These are phyloP conservation scores for Marmota monax DNA, from an alignment of 2,113 vertebrate species.

Conservation along the genomic window DNA sequence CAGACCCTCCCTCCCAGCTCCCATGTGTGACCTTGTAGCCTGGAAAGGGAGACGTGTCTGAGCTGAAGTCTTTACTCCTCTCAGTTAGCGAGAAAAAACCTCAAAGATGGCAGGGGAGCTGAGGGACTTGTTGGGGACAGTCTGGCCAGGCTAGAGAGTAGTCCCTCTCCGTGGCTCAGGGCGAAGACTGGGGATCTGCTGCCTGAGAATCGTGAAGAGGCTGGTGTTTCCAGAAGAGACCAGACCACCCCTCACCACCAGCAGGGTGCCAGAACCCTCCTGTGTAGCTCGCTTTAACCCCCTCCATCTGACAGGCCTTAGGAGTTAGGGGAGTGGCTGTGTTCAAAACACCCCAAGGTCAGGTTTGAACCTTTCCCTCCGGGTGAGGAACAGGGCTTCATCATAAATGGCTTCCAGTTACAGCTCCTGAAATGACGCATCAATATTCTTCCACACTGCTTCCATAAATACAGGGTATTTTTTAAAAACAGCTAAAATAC, in stretches of 20 bases:
- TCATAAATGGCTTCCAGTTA: neutral
- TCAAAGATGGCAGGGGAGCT: too few relatives aligned
- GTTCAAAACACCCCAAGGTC: neutral
- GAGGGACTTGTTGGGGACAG: neutral
- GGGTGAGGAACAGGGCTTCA: rapidly evolving
- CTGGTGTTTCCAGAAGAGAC: conserved; percentile 73
- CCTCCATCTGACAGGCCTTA: conserved; percentile 1
- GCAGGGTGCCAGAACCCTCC: conserved; percentile 58
- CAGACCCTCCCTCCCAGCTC: neutral
- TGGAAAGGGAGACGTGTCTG: neutral
- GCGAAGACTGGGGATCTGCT: neutral
- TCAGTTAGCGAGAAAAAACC: neutral
- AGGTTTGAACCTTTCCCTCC: neutral
- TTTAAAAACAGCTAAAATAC: neutral
- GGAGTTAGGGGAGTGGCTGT: neutral
- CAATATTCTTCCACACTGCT: neutral
- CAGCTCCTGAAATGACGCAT: neutral
- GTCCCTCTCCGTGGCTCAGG: conserved; percentile 64
- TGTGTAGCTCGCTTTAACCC: neutral
- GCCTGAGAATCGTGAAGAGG: conserved; percentile 47
- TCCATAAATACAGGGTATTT: neutral
- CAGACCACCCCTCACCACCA: conserved; percentile 75
- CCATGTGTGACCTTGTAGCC: neutral
- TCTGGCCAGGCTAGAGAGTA: neutral
- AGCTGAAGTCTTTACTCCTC: neutral